Conservation (phyloP, 2,797 vertebrate species). For the Alfaro cultratus region DNA sequence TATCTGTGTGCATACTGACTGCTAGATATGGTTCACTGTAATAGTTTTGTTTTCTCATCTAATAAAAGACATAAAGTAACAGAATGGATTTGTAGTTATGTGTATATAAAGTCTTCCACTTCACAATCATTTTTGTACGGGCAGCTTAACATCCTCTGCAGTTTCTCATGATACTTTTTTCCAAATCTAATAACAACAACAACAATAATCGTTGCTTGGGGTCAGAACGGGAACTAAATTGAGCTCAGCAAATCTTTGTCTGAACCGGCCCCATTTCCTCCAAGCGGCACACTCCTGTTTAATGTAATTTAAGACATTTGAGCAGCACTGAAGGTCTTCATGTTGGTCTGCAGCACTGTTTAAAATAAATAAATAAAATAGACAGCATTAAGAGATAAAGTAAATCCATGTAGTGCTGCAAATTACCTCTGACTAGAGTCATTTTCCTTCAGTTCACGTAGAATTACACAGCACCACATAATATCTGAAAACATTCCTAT, state of each 20-base stretch:
- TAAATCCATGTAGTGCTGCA: background rate
- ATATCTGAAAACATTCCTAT: background rate
- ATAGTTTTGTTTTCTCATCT: background rate
- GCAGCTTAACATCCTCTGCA: background rate
- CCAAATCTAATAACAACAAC: no score
- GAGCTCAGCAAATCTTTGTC: no score
- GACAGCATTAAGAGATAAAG: background rate
- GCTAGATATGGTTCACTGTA: no score
- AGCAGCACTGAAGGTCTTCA: background rate
- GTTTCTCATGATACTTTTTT: background rate
- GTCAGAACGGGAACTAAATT: background rate
- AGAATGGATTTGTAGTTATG: background rate
- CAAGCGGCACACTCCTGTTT: background rate
- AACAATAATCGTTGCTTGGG: background rate
- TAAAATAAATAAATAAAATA: background rate
- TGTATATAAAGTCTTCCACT: background rate
- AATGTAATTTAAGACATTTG: background rate
- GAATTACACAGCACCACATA: background rate
- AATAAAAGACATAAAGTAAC: background rate
- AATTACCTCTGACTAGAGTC: background rate
- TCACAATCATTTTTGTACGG: background rate
- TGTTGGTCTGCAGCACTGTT: background rate
- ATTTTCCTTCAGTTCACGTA: background rate
- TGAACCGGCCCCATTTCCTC: background rate
- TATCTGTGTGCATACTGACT: no score